phyloP scores from a whole-genome alignment of 2,888 invertebrate genomes.

The Acanthopleura granulata region DNA sequence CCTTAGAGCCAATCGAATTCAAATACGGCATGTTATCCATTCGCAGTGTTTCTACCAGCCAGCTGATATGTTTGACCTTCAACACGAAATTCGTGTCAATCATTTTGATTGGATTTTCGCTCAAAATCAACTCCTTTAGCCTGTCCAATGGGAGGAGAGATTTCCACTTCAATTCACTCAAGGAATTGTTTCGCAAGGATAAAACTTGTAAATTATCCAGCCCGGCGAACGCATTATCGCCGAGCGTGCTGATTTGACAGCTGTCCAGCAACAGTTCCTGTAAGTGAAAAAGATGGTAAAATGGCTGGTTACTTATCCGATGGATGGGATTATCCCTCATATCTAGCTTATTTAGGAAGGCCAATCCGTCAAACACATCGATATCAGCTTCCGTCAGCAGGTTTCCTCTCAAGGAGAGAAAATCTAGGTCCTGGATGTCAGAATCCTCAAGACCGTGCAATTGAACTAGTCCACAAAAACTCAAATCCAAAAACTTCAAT shows the following conservation, averaged over 20 bases:
- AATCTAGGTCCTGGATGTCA: background rate
- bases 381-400: background rate
- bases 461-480: background rate
- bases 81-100: background rate
- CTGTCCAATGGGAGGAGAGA: background rate
- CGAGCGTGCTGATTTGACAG: background rate
- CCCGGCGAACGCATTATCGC: background rate
- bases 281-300: background rate
- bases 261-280: background rate
- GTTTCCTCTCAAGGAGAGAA: background rate
- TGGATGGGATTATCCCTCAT: background rate
- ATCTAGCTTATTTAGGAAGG: background rate
- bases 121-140: background rate
- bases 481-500: background rate
- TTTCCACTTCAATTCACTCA: background rate
- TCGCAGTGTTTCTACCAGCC: background rate
- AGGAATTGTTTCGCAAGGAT: background rate
- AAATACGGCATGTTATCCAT: constrained; percentile 7
- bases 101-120: background rate
- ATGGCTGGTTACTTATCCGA: background rate
- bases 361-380: background rate
- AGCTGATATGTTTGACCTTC: background rate
- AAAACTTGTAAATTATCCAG: background rate
- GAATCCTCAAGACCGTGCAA: background rate
- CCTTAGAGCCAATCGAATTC: background rate